These are phyloP conservation scores for Cheilosia impressa DNA, from an alignment of 2,888 invertebrate species.

Conservation along the genomic window DNA sequence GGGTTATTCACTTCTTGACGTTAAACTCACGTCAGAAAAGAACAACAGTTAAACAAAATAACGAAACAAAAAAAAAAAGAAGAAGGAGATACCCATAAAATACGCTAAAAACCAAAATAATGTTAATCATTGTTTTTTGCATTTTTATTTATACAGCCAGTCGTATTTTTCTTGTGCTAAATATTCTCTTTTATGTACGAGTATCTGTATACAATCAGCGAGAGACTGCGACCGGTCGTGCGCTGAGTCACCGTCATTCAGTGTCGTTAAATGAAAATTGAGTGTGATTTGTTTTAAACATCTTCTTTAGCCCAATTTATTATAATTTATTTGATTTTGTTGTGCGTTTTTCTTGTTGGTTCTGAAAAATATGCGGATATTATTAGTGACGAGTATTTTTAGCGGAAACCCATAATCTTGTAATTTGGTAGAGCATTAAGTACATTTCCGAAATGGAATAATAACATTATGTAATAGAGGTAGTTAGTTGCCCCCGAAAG, in stretches of 20 bases:
- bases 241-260: slow-evolving; percentile 46
- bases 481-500: too few species aligned
- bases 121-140: slow-evolving; percentile 27
- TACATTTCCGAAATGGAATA: too few species aligned
- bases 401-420: background rate
- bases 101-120: slow-evolving; percentile 38
- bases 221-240: slow-evolving; percentile 7
- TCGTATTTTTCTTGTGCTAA: background rate
- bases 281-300: slow-evolving; percentile 53
- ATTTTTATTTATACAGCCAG: background rate
- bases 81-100: slow-evolving; percentile 1
- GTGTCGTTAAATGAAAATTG: slow-evolving; percentile 60
- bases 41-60: slow-evolving; percentile 29
- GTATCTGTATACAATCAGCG: slow-evolving; percentile 5
- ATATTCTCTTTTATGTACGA: slow-evolving; percentile 13
- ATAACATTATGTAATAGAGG: background rate
- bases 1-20: slow-evolving; percentile 25
- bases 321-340: slow-evolving; percentile 19
- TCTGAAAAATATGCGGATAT: background rate
- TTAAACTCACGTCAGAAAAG: background rate
- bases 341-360: background rate
- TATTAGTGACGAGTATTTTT: background rate
- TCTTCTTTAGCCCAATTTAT: slow-evolving; percentile 56
- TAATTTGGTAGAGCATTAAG: too few species aligned
- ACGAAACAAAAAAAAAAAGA: slow-evolving; percentile 2